Evolutionary conservation across 2,797 vertebrate species (phyloP), one percentile per base, ranked within the genome.

Genomic region (Chrosomus eos): DNA sequence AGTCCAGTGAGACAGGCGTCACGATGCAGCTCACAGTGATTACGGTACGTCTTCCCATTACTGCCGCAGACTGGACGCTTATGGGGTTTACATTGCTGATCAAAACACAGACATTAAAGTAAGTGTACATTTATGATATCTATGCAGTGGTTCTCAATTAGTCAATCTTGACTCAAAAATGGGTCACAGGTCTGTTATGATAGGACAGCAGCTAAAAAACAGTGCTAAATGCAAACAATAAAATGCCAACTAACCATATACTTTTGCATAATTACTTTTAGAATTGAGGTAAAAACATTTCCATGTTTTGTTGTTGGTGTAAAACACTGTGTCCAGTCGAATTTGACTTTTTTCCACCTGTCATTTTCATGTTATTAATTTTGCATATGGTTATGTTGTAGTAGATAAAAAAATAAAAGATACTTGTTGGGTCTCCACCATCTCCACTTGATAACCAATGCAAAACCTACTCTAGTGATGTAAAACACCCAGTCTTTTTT

Each of bases 11-110:
- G 93, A 89, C 97, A 98, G 90, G 97, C 97, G 0, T 99, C 96
- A 58, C 97, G 95, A 90, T 99, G 97, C 87, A 99, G 93, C 91
- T 98, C 97, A 80, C 97, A 99, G 92, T 98, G 97, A 89, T 97
- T 98, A 87, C 96, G 95, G 93, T 98, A 98, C 0, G 97, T 96
- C 91, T 96, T 96, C n/a, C 94, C 89, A 0, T 98, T 98, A 89
- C 96, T 98, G 84, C 97, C 97, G 0, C 97, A 99, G 76, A 97
- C 97, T 33, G 96, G 94, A 85, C 95, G 95, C 90, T 98, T 97
- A 84, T 96, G 95, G 31, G 89, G 91, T 77, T 96, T 91, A 81
- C 94, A 95, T 71, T 80, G 88, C 94, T 94, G 86, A 70, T 53
- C 67, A 58, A 31, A 19, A 38, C 74, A 80, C 0, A 73, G 68